These are phyloP conservation scores for Amphiura filiformis DNA, from an alignment of 35 echinoderm and acorn worm genomes.

Conservation along the genomic window DNA sequence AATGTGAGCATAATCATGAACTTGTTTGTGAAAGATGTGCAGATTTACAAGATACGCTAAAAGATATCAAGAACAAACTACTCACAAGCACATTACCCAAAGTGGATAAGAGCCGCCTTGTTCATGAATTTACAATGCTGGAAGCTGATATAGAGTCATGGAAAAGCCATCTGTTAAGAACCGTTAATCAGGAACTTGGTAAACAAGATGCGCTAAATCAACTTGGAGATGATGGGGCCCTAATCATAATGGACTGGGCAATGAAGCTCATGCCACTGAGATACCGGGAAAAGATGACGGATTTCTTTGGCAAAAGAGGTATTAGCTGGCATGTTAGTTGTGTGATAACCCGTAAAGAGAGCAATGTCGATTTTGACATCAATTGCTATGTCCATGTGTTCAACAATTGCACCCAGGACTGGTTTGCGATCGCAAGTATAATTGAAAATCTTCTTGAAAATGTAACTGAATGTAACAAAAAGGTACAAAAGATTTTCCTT, in stretches of 20 bases:
- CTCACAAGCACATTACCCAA: neutral
- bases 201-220: no score
- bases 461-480: neutral
- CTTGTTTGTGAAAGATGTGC: neutral
- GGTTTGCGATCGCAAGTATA: neutral
- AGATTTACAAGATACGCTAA: neutral
- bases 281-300: neutral
- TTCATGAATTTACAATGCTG: neutral
- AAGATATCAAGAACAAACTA: neutral
- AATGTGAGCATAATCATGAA: no score
- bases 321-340: neutral
- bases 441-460: neutral
- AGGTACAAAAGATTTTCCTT: neutral
- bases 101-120: neutral
- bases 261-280: neutral
- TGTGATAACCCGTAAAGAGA: neutral
- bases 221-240: no score
- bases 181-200: no score
- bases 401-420: neutral
- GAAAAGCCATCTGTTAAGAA: no score
- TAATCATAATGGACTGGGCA: neutral
- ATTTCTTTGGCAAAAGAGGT: neutral
- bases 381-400: neutral
- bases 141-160: no score
- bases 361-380: neutral